Evolutionary conservation across 2,888 invertebrate species (phyloP), one percentile per base, ranked within the genome.

Genomic region (Phengaris alcon): DNA sequence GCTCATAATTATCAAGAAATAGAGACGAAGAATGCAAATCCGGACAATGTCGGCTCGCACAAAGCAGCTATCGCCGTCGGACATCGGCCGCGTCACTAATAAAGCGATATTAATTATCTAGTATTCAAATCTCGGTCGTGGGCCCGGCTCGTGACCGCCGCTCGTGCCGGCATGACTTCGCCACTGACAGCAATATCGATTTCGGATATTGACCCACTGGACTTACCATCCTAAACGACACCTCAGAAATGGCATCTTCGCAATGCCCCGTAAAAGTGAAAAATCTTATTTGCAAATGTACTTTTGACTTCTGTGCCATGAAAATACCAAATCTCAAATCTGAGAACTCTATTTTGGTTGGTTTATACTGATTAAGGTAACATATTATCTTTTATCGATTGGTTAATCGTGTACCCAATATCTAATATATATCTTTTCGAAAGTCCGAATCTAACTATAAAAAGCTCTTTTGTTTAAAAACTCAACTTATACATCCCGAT

Each of bases 101-200:
- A 91, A 91, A 92, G 92, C 89, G 89, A 91, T 93, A 93, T 92
- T 92, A 91, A 93, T 93, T 93, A 93, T 93, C 92, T 90, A 90
- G 90, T 92, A 92, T 91, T 91, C 92, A 92, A 91, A 92, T 92
- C 92, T 91, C 84, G 86, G 85, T 85, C 84, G 88, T 84, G 84
- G 86, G 80, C 85, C 86, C 52, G 52, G 86, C 85, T 88, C 88
- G 89, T 86, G 86, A 77, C 75, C 83, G 81, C 81, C 86, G 88
- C 77, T 74, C 74, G 76, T 74, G 78, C 76, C 74, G 74, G 68
- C 80, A 78, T 79, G 76, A 77, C 77, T 78, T 75, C 81, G 82
- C 84, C 84, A 84, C 83, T 80, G 82, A 69, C 57, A 57, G 57
- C 57, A 51, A 44, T 22, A 48, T 70, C 22, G 57, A 48, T 70